Evolutionary conservation across 2,113 vertebrate genomes (phyloP).

Genomic region (Haliaeetus leucogaster): DNA sequence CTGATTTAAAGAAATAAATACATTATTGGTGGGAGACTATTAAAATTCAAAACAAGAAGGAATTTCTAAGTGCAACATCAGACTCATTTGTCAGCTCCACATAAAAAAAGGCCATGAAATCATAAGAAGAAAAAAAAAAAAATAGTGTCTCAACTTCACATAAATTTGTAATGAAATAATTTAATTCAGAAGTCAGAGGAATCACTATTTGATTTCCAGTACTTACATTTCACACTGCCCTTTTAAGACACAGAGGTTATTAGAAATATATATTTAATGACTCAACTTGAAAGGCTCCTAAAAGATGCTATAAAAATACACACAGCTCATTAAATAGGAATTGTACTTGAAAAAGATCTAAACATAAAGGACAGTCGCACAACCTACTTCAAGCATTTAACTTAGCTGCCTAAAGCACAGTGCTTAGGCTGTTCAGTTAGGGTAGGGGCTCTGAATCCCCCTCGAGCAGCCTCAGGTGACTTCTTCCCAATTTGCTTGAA

Average conservation of each 20-base stretch:
- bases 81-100: not conserved
- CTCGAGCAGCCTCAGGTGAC: not conserved
- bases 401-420: not conserved
- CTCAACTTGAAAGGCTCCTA: slow-evolving; percentile 4
- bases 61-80: not conserved
- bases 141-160: not conserved
- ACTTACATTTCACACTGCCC: not conserved
- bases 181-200: not conserved
- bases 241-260: not conserved
- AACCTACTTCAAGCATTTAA: not conserved
- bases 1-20: not conserved
- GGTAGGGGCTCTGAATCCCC: not conserved
- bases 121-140: not conserved
- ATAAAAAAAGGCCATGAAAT: not conserved
- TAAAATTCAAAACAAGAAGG: not conserved
- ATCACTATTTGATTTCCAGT: slow-evolving; percentile 13
- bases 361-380: not conserved
- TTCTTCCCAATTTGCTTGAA: too few species aligned
- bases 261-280: slow-evolving; percentile 35
- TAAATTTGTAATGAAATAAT: not conserved
- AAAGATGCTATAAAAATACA: slow-evolving; percentile 22
- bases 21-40: not conserved
- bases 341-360: not conserved
- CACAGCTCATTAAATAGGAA: not conserved
- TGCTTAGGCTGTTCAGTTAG: not conserved